Evolutionary conservation across 1,140 invertebrate species (phyloP).

Genomic region (Cyclina sinensis): DNA sequence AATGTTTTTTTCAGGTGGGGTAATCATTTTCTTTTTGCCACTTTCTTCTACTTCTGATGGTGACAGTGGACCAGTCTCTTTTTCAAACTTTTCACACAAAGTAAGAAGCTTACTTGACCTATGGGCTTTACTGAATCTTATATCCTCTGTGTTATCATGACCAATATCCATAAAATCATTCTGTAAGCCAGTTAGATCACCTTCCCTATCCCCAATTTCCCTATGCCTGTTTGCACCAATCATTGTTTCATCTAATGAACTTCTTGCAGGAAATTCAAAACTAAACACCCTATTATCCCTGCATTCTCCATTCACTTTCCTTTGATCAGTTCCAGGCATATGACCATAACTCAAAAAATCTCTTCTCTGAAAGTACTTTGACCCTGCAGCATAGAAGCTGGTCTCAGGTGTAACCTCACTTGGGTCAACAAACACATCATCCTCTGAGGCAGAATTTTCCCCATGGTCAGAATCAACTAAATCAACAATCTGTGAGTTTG

Average conservation of each 20-base stretch:
- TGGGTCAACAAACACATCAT: constrained; percentile 74
- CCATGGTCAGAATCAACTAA: constrained; percentile 65
- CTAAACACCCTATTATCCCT: constrained; percentile 50
- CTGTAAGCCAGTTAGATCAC: constrained; percentile 69
- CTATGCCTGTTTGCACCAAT: constrained; percentile 65
- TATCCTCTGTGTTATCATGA: constrained; percentile 68
- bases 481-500: constrained; percentile 69
- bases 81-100: constrained; percentile 82
- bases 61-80: constrained; percentile 62
- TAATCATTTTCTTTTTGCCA: constrained; percentile 60
- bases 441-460: constrained; percentile 69
- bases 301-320: neutral
- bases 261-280: constrained; percentile 49
- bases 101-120: constrained; percentile 80
- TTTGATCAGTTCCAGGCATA: constrained; percentile 20
- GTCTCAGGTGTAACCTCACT: constrained; percentile 53
- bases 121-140: constrained; percentile 76
- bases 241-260: constrained; percentile 80
- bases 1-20: constrained; percentile 62
- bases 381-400: constrained; percentile 57
- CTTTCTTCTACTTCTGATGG: constrained; percentile 62
- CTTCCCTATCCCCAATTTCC: neutral
- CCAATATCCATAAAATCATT: constrained; percentile 74
- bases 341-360: constrained; percentile 64
- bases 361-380: constrained; percentile 61